Evolutionary conservation across 2,113 vertebrate species (phyloP), one percentile per base, ranked within the genome.

Genomic region (Eudyptes chrysolophus): DNA sequence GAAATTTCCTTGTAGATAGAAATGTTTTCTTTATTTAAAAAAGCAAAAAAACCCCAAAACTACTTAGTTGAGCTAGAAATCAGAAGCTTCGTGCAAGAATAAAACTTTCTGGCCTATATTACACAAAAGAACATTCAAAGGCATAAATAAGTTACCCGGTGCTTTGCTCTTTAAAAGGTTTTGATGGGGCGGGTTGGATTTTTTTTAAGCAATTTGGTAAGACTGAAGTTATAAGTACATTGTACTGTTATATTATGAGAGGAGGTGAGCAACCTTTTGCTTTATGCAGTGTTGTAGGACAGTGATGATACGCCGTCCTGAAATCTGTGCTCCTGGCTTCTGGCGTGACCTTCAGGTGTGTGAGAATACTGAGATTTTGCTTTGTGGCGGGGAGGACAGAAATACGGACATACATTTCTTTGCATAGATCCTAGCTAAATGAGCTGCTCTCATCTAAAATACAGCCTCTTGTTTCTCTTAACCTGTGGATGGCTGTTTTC

Each of bases 341-440:
- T 52, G 46, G 6, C 2, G 2, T 20, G 32, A 17, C 38, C 74
- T 51, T 24, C 75, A 14, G 5, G 6, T 17, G 19, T 2, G 9
- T 14, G 13, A 18, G 25, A 26, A 21, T 9, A 9, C 3, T 20
- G 7, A 5, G 13, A 3, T 48, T 12, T 26, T 30, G 32, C 68
- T n/a, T 29, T 14, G 44, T 15, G 46, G n/a, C 1, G 2, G 40
- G 55, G 46, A 77, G 25, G 49, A 26, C 3, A 10, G 51, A 16
- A 27, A 16, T 13, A 7, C 3, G 2, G 9, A 25, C 5, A 1
- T 14, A 6, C 0, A 5, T 22, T 27, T 78, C 40, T 14, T 27
- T 19, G 36, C 11, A 0, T 32, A 51, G 52, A 22, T 36, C 44
- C 36, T 21, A 6, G n/a, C 25, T 26, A 6, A 25, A 13, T 5